phyloP scores from a whole-genome alignment of 2,113 vertebrate species.

The Cyanocitta stelleri region DNA sequence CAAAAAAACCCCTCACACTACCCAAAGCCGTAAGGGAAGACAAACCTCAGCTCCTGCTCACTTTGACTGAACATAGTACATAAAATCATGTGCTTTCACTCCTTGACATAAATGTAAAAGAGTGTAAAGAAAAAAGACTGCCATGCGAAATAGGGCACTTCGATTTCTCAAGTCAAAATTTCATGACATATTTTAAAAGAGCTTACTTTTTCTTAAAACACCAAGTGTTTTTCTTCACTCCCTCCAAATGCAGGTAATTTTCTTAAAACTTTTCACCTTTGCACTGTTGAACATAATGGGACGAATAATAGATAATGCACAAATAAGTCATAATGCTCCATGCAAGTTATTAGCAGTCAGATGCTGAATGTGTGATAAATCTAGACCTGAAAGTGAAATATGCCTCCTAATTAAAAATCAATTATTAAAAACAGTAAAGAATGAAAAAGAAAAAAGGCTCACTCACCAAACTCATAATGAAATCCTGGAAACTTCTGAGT shows the following conservation, averaged over 20 bases:
- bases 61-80: neutral
- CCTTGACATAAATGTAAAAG: neutral
- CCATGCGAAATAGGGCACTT: neutral
- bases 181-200: neutral
- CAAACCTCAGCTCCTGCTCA: neutral
- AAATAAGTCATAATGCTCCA: neutral
- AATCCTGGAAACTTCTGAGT: conserved; percentile 25
- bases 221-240: neutral
- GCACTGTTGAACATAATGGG: neutral
- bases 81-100: neutral
- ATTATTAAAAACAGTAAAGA: conserved; percentile 47
- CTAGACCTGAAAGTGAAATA: conserved; percentile 16
- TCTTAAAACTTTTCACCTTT: neutral
- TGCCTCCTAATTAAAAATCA: conserved; percentile 58
- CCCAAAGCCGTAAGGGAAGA: neutral
- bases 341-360: neutral
- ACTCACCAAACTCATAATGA: conserved; percentile 24
- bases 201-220: neutral
- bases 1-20: neutral
- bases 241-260: neutral
- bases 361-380: conserved; percentile 21
- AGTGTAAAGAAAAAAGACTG: neutral
- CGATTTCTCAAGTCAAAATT: neutral
- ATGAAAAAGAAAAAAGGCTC: conserved; percentile 22
- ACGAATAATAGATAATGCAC: neutral